Percentiles rank a stretch among this genome's conserved stretches.
Evolutionary conservation across 2,797 vertebrate genomes (phyloP).

Genomic region (Syncerus caffer): DNA sequence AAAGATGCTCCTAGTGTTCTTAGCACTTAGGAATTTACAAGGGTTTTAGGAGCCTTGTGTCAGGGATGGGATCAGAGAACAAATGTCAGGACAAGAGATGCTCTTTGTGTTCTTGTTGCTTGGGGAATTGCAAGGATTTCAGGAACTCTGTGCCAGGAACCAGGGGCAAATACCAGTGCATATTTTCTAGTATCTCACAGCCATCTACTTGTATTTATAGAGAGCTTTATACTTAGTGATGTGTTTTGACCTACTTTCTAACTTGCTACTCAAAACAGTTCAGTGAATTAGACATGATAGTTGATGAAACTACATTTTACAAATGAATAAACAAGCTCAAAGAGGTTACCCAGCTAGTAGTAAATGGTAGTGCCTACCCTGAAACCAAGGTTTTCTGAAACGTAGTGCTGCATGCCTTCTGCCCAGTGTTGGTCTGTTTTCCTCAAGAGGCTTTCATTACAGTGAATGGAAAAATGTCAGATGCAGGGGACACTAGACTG

Average conservation of each 20-base stretch:
- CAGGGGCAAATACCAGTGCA: neutral
- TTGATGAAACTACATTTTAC: conserved; percentile 50
- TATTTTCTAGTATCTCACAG: neutral
- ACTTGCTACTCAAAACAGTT: neutral
- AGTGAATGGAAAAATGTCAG: neutral
- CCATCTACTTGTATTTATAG: neutral
- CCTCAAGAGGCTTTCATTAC: neutral
- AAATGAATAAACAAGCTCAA: conserved; percentile 42
- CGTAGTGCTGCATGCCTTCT: neutral
- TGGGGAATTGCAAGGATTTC: neutral
- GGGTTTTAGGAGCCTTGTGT: neutral
- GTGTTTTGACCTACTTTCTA: conserved; percentile 40
- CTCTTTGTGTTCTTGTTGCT: neutral
- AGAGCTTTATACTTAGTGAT: conserved; percentile 28
- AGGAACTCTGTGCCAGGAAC: neutral
- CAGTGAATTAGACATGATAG: neutral
- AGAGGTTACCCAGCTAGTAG: neutral
- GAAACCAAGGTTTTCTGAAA: conserved; percentile 42
- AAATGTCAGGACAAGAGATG: neutral
- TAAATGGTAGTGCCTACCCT: neutral
- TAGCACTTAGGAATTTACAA: neutral
- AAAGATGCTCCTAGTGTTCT: neutral
- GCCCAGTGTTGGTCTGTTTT: neutral
- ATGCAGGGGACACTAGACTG: neutral
- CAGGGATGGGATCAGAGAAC: neutral